Conservation (phyloP, 2,797 vertebrate species). For the Triplophysa yarkandensis region DNA sequence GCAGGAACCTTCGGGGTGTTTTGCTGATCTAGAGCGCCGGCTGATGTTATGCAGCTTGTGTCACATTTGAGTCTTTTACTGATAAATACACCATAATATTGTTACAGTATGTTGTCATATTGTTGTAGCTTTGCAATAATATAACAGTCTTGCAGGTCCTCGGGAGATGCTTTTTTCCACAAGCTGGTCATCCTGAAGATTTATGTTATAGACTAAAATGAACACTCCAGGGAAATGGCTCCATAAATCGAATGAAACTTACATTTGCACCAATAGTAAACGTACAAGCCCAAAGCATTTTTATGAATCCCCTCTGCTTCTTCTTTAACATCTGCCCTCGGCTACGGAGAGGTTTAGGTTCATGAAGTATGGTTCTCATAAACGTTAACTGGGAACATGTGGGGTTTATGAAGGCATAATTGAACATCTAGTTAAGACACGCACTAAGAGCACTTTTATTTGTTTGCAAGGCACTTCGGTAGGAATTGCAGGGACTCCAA, state of each 20-base stretch:
- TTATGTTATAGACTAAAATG: constrained; percentile 48
- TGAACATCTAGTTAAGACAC: constrained; percentile 49
- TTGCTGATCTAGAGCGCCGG: constrained; percentile 1
- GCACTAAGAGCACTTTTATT: constrained; percentile 25
- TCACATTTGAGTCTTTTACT: background rate
- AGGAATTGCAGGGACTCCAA: constrained; percentile 1
- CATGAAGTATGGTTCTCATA: constrained; percentile 56
- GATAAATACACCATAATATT: constrained; percentile 26
- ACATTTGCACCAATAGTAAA: constrained; percentile 54
- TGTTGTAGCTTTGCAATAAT: constrained; percentile 36
- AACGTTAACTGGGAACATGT: constrained; percentile 57
- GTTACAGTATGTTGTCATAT: constrained; percentile 33
- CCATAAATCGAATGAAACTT: constrained; percentile 59
- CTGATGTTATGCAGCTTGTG: constrained; percentile 19
- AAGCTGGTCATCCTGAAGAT: constrained; percentile 54
- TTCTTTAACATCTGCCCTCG: constrained; percentile 44
- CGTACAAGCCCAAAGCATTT: constrained; percentile 50
- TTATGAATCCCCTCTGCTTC: constrained; percentile 45
- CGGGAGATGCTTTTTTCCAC: constrained; percentile 9
- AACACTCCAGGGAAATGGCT: constrained; percentile 53
- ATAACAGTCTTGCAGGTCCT: constrained; percentile 33
- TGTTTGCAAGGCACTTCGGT: constrained; percentile 22
- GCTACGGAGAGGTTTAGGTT: constrained; percentile 35
- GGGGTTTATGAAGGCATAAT: constrained; percentile 58
- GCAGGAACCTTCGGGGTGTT: background rate